phyloP scores from a whole-genome alignment of 2,797 vertebrate species.

The Eulemur coronatus region DNA sequence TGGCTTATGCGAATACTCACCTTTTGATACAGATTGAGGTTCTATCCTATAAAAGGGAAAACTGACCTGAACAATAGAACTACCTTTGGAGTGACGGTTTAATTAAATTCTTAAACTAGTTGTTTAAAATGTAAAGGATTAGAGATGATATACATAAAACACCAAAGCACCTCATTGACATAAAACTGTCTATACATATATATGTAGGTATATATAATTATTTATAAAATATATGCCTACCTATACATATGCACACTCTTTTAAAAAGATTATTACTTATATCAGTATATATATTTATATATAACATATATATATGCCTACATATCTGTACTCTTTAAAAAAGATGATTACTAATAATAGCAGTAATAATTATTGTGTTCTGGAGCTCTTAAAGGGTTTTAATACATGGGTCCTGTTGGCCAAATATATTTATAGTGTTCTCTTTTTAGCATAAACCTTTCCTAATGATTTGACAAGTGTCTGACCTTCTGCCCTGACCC shows the following conservation, averaged over 20 bases:
- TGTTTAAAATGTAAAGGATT: constrained; percentile 20
- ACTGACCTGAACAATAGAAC: not conserved
- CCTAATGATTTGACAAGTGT: not conserved
- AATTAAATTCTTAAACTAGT: constrained; percentile 24
- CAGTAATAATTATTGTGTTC: constrained; percentile 7
- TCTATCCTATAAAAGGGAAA: not conserved
- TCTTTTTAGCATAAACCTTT: not conserved
- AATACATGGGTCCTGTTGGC: not conserved
- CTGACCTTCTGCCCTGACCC: not conserved
- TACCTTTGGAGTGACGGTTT: not conserved
- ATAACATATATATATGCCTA: not conserved
- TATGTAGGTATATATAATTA: not conserved
- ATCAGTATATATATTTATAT: not conserved
- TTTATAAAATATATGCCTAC: not conserved
- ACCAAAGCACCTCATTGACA: not conserved
- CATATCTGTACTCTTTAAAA: not conserved
- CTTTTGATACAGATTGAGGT: not conserved
- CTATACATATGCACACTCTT: not conserved
- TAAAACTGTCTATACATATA: not conserved
- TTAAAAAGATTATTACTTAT: not conserved
- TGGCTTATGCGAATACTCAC: not conserved
- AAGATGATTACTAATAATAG: not conserved
- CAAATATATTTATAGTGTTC: constrained; percentile 21
- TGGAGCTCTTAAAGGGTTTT: constrained; percentile 20
- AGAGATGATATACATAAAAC: not conserved